Conservation (phyloP, 2,888 invertebrate species). For the Sesamia inferens region DNA sequence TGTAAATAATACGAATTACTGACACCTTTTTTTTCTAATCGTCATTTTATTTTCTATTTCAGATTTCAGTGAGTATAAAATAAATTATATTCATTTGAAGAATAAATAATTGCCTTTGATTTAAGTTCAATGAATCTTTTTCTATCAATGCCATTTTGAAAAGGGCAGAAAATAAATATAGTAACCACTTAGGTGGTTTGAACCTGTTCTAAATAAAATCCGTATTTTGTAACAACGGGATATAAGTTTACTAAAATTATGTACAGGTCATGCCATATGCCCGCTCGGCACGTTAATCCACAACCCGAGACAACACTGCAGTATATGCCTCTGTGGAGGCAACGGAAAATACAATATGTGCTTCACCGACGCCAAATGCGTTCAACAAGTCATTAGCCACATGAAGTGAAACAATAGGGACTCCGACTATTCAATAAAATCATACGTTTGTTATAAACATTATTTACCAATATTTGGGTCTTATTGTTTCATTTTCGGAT, state of each 20-base stretch:
- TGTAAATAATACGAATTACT: not conserved
- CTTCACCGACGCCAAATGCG: constrained; percentile 44
- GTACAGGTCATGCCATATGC: constrained; percentile 36
- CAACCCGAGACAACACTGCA: constrained; percentile 39
- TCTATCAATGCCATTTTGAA: too few species aligned
- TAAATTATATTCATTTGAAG: not conserved
- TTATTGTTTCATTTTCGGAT: not conserved
- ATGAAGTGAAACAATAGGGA: not conserved
- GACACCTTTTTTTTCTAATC: constrained; percentile 9
- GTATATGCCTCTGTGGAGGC: constrained; percentile 42
- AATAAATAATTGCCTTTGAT: not conserved
- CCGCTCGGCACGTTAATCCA: constrained; percentile 38
- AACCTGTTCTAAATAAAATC: too few species aligned
- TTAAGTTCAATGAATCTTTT: not conserved
- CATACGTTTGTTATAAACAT: not conserved
- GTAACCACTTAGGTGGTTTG: too few species aligned
- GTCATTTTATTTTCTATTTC: constrained; percentile 16
- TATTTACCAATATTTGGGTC: not conserved
- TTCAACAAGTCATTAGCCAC: constrained; percentile 11
- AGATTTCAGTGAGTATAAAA: constrained; percentile 48
- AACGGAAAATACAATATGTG: constrained; percentile 27
- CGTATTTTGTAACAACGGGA: too few species aligned
- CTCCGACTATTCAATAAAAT: constrained; percentile 15
- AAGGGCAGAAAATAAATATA: too few species aligned
- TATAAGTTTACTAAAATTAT: too few species aligned